These are phyloP conservation scores for Eudemis profundana DNA, from an alignment of 2,888 invertebrate species.

Conservation along the genomic window DNA sequence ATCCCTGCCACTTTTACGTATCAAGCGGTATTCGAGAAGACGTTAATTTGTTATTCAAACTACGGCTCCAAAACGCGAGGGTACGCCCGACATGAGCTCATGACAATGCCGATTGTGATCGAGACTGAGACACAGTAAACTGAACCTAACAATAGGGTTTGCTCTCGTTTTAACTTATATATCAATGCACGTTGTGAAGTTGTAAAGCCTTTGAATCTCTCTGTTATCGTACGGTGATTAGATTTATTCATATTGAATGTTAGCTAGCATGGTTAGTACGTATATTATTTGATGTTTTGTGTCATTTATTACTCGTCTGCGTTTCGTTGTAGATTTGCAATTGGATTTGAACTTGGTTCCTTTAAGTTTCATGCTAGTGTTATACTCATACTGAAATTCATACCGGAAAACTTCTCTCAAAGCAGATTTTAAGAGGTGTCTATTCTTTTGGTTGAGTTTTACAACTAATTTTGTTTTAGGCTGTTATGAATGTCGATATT, in stretches of 20 bases:
- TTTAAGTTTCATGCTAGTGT: background rate
- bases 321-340: background rate
- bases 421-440: background rate
- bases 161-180: constrained; percentile 23
- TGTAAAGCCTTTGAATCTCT: background rate
- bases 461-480: no score
- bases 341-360: background rate
- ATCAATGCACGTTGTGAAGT: constrained; percentile 11
- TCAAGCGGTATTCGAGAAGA: constrained; percentile 38
- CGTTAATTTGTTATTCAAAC: constrained; percentile 44
- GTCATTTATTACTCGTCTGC: no score
- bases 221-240: background rate
- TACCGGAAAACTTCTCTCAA: background rate
- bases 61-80: constrained; percentile 28
- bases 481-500: no score
- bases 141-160: constrained; percentile 31
- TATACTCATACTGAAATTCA: no score
- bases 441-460: background rate
- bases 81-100: constrained; percentile 29
- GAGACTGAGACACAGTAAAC: constrained; percentile 29
- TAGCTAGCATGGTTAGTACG: no score
- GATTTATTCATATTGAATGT: no score
- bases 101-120: constrained; percentile 37
- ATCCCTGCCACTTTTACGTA: constrained; percentile 24
- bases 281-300: no score